phyloP scores from a whole-genome alignment of 2,888 invertebrate genomes.

The Phortica okadai region DNA sequence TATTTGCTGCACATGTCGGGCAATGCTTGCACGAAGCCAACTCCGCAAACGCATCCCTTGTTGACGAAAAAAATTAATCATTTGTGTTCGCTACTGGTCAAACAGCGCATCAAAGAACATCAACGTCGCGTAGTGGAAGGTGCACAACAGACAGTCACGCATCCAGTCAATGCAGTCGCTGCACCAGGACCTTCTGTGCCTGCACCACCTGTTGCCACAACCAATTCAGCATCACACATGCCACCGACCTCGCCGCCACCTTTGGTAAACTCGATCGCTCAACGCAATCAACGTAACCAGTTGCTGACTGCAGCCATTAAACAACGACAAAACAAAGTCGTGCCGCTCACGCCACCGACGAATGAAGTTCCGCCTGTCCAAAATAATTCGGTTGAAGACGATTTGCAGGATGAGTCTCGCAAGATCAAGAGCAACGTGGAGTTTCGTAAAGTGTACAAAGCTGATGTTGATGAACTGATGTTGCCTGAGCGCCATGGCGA shows the following conservation, averaged over 20 bases:
- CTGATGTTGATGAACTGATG: constrained; percentile 65
- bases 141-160: constrained; percentile 36
- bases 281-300: not conserved
- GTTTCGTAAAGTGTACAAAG: constrained; percentile 63
- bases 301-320: no score
- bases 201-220: not conserved
- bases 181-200: not conserved
- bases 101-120: constrained; percentile 69
- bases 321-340: not conserved
- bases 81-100: constrained; percentile 71
- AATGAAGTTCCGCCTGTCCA: not conserved
- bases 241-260: not conserved
- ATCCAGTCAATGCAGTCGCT: not conserved
- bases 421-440: constrained; percentile 67
- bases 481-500: constrained; percentile 61
- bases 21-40: constrained; percentile 73
- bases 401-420: constrained; percentile 35
- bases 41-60: constrained; percentile 73
- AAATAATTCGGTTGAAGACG: not conserved
- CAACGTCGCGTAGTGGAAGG: constrained; percentile 45
- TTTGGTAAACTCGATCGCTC: not conserved
- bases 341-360: no score
- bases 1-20: constrained; percentile 67
- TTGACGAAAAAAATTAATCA: constrained; percentile 74
- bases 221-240: not conserved